Evolutionary conservation across 2,113 vertebrate genomes (phyloP).

Genomic region (Cynopterus brachyotis): DNA sequence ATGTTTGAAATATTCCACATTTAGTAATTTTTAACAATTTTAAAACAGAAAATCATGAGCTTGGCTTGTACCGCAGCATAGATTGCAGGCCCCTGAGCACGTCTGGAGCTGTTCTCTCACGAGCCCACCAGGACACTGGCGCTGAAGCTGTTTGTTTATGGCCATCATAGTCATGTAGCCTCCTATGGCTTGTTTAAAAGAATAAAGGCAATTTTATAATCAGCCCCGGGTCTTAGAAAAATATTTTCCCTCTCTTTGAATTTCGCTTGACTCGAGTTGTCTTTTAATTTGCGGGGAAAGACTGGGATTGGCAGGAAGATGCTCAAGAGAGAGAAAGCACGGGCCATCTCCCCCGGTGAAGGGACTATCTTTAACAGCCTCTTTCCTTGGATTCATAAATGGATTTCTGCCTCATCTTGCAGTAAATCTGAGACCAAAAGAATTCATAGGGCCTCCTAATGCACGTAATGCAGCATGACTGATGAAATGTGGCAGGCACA

Average conservation of each 20-base stretch:
- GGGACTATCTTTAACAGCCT: conserved; percentile 29
- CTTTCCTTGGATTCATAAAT: conserved; percentile 71
- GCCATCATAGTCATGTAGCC: background rate
- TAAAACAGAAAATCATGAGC: background rate
- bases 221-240: conserved; percentile 23
- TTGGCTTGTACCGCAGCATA: background rate
- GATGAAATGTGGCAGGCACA: conserved; percentile 79
- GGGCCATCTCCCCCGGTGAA: conserved; percentile 38
- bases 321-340: background rate
- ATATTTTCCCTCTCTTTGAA: background rate
- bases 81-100: background rate
- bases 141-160: background rate
- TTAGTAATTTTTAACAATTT: background rate
- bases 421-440: conserved; percentile 79
- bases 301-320: background rate
- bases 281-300: background rate
- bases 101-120: background rate
- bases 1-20: background rate
- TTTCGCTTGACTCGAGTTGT: background rate
- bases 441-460: conserved; percentile 80
- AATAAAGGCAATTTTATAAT: conserved; percentile 17
- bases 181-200: background rate
- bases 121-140: background rate
- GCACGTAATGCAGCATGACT: conserved; percentile 79
- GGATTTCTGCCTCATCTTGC: conserved; percentile 76